These are phyloP conservation scores for Pogonomyrmex barbatus DNA, from an alignment of 1,140 invertebrate genomes.

Conservation along the genomic window DNA sequence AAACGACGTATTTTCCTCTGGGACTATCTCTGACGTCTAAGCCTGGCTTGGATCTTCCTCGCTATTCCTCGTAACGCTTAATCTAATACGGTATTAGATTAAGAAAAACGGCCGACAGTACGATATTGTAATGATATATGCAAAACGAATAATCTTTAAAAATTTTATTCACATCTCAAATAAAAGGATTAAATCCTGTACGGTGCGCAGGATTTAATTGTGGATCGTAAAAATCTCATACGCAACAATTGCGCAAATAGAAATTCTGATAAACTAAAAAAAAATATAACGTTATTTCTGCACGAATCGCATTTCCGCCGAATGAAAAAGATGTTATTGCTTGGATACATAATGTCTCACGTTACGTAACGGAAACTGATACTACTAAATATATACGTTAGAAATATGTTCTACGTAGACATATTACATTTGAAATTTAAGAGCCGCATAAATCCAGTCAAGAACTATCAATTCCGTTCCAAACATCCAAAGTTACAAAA, in stretches of 20 bases:
- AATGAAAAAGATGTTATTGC: conserved; percentile 7
- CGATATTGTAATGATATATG: background rate
- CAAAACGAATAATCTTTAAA: background rate
- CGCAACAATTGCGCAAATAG: conserved; percentile 12
- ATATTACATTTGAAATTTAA: background rate
- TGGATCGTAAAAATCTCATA: background rate
- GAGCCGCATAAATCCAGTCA: conserved; percentile 7
- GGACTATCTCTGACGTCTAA: background rate
- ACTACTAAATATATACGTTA: background rate
- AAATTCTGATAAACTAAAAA: conserved; percentile 6
- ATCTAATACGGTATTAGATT: background rate
- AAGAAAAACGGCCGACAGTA: background rate
- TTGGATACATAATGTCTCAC: background rate
- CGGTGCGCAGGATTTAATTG: conserved; percentile 11
- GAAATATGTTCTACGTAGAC: background rate
- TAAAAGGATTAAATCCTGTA: background rate
- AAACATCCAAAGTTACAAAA: conserved; percentile 16
- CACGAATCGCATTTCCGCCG: background rate
- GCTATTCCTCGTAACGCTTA: no score
- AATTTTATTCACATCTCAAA: background rate
- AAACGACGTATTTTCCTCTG: background rate
- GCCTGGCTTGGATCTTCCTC: background rate
- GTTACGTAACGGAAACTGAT: background rate
- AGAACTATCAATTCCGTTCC: conserved; percentile 20
- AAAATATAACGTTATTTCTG: background rate